These are phyloP conservation scores for Perizoma flavofasciatum DNA, from an alignment of 2,888 invertebrate species.

Conservation along the genomic window DNA sequence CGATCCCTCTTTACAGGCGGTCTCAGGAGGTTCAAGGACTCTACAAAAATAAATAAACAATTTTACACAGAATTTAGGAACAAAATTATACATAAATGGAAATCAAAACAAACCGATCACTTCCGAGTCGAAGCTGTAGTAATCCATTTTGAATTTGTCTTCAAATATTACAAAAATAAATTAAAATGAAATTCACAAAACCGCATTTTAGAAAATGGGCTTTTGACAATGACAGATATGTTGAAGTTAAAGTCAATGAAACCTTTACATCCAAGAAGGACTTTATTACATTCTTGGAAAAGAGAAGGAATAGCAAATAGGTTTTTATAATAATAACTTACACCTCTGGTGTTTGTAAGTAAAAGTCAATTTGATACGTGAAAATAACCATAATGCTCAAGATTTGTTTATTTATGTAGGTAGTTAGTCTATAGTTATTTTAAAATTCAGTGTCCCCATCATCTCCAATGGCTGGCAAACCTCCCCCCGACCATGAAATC, in stretches of 20 bases:
- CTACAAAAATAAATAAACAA: conserved; percentile 59
- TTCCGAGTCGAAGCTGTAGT: conserved; percentile 53
- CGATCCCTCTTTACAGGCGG: conserved; percentile 53
- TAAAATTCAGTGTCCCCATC: too few relatives aligned
- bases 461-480: conserved; percentile 15
- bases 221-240: conserved; percentile 8
- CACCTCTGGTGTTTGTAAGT: too few relatives aligned
- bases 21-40: conserved; percentile 60
- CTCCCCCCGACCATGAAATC: conserved; percentile 49
- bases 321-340: too few relatives aligned
- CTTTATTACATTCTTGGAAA: too few relatives aligned
- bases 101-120: conserved; percentile 53
- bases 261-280: too few relatives aligned
- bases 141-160: conserved; percentile 50
- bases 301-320: too few relatives aligned
- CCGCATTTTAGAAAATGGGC: conserved; percentile 20
- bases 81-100: conserved; percentile 31
- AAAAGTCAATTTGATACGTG: too few relatives aligned
- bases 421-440: too few relatives aligned
- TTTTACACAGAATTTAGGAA: conserved; percentile 27
- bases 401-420: too few relatives aligned
- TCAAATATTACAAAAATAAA: conserved; percentile 25
- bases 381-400: too few relatives aligned
- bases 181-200: conserved; percentile 26
- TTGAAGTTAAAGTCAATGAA: conserved; percentile 2